Conservation (phyloP, 53 echinoderm and acorn worm species). For the Patiria pectinifera region DNA sequence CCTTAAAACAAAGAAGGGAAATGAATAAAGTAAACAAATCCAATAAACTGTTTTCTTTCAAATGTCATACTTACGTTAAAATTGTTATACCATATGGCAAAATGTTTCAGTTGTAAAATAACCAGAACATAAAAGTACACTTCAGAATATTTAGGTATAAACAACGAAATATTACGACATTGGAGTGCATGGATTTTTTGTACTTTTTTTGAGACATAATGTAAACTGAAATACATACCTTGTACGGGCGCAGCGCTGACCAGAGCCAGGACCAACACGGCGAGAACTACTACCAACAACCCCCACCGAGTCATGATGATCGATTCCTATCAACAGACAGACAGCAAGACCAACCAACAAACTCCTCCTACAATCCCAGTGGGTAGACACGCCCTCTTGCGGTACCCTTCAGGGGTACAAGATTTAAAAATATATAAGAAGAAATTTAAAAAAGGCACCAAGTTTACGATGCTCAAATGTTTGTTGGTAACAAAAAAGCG, state of each 20-base stretch:
- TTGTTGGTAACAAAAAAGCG: background rate
- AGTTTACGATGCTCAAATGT: background rate
- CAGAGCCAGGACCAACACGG: slow-evolving; percentile 18
- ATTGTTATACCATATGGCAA: background rate
- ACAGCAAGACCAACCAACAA: background rate
- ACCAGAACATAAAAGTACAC: background rate
- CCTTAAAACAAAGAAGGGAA: too few species aligned
- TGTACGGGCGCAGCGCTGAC: slow-evolving; percentile 19
- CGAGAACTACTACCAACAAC: slow-evolving; percentile 6
- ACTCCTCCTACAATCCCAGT: background rate
- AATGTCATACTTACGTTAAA: background rate
- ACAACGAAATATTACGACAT: background rate
- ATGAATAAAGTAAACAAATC: too few species aligned
- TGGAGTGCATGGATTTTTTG: too few species aligned
- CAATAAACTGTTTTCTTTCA: background rate
- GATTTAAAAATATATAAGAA: background rate
- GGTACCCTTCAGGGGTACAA: background rate
- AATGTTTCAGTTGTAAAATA: background rate
- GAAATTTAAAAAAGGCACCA: background rate
- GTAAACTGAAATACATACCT: slow-evolving; percentile 28
- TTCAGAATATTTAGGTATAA: background rate
- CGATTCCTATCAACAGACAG: background rate
- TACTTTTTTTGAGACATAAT: background rate
- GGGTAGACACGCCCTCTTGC: slow-evolving; percentile 32
- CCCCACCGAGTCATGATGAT: slow-evolving; percentile 26